A percentile compares a stretch with the other conserved stretches of the same genome.
phyloP scores from a whole-genome alignment of 2,888 invertebrate species.

The Eupithecia dodoneata region DNA sequence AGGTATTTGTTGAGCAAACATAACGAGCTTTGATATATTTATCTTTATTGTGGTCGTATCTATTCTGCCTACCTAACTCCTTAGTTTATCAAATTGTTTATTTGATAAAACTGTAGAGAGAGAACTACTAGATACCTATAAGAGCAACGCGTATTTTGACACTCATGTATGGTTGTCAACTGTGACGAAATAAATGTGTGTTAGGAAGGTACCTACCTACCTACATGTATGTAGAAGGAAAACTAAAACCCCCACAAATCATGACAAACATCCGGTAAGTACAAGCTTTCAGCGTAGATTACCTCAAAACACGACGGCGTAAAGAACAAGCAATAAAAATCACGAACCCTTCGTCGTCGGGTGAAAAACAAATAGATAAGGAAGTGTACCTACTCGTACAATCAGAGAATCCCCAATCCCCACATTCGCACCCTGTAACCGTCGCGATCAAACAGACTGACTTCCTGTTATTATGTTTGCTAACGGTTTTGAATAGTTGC shows the following conservation, averaged over 20 bases:
- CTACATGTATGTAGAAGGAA: not conserved
- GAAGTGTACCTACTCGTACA: slow-evolving; percentile 12
- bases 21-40: not conserved
- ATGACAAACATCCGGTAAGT: not conserved
- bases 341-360: not conserved
- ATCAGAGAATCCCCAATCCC: slow-evolving; percentile 25
- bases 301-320: not conserved
- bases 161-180: not conserved
- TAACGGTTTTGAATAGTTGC: slow-evolving; percentile 26
- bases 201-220: not conserved
- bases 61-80: not conserved
- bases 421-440: slow-evolving; percentile 27
- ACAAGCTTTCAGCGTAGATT: not conserved
- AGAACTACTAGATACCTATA: too few species aligned
- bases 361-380: slow-evolving; percentile 16
- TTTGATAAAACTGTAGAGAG: too few species aligned
- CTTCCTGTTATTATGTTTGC: slow-evolving; percentile 35
- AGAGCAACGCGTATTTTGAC: not conserved
- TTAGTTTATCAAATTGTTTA: not conserved
- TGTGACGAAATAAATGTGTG: not conserved
- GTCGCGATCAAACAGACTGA: slow-evolving; percentile 31
- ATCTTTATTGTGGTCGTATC: not conserved
- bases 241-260: not conserved
- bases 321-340: slow-evolving; percentile 15
- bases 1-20: not conserved